These are phyloP conservation scores for Eretmocerus hayati DNA, from an alignment of 2,888 invertebrate species.

Conservation along the genomic window DNA sequence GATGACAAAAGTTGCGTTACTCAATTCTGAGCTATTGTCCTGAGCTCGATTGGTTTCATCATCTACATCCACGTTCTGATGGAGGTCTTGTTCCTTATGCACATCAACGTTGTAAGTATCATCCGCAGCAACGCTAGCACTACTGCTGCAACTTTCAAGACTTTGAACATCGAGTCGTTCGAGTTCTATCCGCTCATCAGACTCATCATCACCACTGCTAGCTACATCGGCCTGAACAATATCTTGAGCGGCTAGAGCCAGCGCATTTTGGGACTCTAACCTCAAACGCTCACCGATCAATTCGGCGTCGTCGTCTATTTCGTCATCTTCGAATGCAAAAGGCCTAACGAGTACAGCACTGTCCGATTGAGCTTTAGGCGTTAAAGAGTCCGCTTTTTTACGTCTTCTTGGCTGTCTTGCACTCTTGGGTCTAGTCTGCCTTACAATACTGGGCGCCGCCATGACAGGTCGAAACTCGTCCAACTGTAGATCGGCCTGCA, in stretches of 20 bases:
- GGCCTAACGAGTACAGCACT: constrained; percentile 12
- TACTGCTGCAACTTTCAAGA: constrained; percentile 29
- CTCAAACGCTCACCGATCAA: constrained; percentile 11
- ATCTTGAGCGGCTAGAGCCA: background rate
- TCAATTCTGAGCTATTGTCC: constrained; percentile 25
- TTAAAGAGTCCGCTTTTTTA: too few relatives aligned
- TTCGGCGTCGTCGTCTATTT: constrained; percentile 10
- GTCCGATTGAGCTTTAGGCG: constrained; percentile 28
- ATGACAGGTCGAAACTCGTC: too few relatives aligned
- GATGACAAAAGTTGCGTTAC: constrained; percentile 33
- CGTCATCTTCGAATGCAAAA: constrained; percentile 16
- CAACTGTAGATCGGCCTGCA: too few relatives aligned
- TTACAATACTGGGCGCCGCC: too few relatives aligned
- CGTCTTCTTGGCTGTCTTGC: too few relatives aligned
- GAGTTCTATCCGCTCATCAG: constrained; percentile 12
- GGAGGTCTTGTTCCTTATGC: constrained; percentile 6
- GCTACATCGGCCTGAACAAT: constrained; percentile 14
- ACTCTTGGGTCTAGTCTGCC: too few relatives aligned
- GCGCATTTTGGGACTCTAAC: background rate
- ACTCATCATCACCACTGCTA: constrained; percentile 11
- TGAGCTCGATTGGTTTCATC: too few relatives aligned
- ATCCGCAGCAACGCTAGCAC: too few relatives aligned
- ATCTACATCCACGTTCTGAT: background rate
- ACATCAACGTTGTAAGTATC: constrained; percentile 30
- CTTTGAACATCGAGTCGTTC: constrained; percentile 17